Conservation (phyloP, 1,140 invertebrate genomes). For the Papilio polytes region DNA sequence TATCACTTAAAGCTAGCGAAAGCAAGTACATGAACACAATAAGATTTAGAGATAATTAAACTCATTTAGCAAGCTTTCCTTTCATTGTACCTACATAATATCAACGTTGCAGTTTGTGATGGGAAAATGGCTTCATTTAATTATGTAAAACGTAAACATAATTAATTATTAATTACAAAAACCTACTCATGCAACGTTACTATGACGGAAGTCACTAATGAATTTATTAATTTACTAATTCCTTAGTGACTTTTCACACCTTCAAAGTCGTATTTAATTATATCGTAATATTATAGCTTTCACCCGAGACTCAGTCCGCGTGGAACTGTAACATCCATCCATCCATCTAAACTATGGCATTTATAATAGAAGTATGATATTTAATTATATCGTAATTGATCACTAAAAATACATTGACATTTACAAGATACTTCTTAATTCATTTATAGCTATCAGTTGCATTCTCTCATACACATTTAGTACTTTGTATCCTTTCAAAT, state of each 20-base stretch:
- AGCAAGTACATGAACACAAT: slow-evolving; percentile 4
- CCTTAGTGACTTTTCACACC: no score
- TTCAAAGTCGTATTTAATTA: not conserved
- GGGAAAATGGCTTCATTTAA: not conserved
- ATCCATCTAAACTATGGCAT: no score
- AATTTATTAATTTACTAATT: no score
- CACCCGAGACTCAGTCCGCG: no score
- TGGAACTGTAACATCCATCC: no score
- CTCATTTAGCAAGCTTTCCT: not conserved
- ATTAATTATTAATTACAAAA: not conserved
- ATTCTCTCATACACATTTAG: not conserved
- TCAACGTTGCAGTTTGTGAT: not conserved
- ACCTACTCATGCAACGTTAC: slow-evolving; percentile 2
- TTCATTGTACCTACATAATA: not conserved
- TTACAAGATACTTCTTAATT: not conserved
- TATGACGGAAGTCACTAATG: no score
- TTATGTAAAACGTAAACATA: not conserved
- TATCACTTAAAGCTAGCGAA: slow-evolving; percentile 2
- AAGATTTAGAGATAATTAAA: not conserved
- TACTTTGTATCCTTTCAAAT: not conserved
- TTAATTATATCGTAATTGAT: not conserved
- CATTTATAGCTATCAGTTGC: not conserved
- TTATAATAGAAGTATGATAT: no score
- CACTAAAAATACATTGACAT: no score
- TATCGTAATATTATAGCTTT: no score